Percentiles rank a stretch among this genome's conserved stretches.
phyloP scores from a whole-genome alignment of 2,113 vertebrate species.

The Eira barbara region DNA sequence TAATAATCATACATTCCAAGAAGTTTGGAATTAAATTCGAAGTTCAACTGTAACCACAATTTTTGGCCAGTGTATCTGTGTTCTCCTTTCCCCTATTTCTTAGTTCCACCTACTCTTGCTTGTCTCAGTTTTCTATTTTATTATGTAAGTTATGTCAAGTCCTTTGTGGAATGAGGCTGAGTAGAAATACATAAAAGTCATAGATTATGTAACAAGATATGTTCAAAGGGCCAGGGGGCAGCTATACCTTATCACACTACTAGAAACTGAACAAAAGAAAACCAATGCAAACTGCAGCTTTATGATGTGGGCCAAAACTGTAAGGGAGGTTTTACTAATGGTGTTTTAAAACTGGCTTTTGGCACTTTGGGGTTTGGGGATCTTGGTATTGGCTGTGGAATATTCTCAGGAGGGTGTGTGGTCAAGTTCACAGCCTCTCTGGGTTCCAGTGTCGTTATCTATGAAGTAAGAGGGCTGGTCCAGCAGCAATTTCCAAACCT shows the following conservation, averaged over 20 bases:
- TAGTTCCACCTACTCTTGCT: background rate
- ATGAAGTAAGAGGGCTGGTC: background rate
- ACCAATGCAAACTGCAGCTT: background rate
- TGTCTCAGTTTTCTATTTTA: conserved; percentile 3
- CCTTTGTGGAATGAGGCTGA: background rate
- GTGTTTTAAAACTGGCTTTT: background rate
- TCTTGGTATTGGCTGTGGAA: background rate
- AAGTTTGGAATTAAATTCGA: background rate
- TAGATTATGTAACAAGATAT: background rate
- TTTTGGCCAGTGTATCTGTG: background rate
- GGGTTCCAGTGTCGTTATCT: background rate
- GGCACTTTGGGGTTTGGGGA: background rate
- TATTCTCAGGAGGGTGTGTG: background rate
- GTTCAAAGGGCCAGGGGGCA: background rate
- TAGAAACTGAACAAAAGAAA: background rate
- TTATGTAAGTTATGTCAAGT: conserved; percentile 29
- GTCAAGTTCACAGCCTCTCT: background rate
- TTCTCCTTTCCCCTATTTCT: background rate
- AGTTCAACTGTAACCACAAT: background rate
- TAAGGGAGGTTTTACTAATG: background rate
- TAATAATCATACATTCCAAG: background rate
- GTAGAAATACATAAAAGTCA: background rate
- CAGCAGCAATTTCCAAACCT: background rate
- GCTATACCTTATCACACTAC: background rate
- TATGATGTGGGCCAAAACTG: background rate